A percentile compares a stretch with the other conserved stretches of the same genome.
Conservation (phyloP, 2,113 vertebrate species). For the Bos javanicus region DNA sequence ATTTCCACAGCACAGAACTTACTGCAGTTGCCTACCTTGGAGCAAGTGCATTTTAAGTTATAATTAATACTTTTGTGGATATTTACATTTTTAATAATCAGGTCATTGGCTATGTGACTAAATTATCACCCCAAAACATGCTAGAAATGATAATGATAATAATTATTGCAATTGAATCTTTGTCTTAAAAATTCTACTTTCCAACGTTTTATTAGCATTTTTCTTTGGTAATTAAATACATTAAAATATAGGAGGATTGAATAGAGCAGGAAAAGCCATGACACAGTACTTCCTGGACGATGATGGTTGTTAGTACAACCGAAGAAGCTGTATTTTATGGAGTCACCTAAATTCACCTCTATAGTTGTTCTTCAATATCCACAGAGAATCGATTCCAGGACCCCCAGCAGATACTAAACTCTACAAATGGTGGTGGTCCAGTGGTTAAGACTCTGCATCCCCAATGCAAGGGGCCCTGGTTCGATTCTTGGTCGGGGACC, state of each 20-base stretch:
- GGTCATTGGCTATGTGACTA: background rate
- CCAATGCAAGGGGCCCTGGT: background rate
- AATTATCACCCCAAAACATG: background rate
- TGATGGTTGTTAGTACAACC: background rate
- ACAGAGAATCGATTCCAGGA: background rate
- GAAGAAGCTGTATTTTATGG: background rate
- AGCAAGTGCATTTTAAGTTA: background rate
- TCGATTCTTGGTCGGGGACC: fast-evolving
- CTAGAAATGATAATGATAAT: background rate
- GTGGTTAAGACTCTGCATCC: background rate
- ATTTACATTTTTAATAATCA: background rate
- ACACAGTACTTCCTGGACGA: background rate
- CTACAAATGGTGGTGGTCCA: background rate
- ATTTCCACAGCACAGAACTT: background rate
- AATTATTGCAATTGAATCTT: background rate
- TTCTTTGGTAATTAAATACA: background rate
- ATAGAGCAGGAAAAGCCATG: background rate
- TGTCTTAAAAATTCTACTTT: background rate
- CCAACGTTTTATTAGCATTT: background rate
- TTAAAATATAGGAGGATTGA: background rate
- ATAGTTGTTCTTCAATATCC: background rate
- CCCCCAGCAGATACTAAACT: background rate
- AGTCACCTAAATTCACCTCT: background rate
- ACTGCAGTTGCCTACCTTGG: too few species aligned
- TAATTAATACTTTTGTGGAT: background rate